Evolutionary conservation across 2,113 vertebrate genomes (phyloP).

Genomic region (Gymnorhina tibicen): DNA sequence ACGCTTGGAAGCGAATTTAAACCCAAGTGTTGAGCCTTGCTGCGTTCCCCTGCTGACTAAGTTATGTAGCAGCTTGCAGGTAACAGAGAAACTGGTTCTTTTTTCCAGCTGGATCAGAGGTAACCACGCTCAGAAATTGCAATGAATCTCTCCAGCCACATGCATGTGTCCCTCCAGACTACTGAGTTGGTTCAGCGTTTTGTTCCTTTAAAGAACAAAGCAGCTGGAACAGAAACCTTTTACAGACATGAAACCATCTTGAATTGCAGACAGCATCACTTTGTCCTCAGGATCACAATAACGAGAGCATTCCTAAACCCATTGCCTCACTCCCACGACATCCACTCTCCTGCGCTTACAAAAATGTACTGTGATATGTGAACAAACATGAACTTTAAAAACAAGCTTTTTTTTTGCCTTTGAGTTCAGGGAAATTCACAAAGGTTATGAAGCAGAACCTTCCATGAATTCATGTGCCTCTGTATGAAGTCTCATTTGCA

Average conservation of each 20-base stretch:
- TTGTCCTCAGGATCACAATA: not conserved
- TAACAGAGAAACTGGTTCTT: not conserved
- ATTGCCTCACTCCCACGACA: not conserved
- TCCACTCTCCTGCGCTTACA: not conserved
- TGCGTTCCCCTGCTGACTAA: not conserved
- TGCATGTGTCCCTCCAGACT: accelerated
- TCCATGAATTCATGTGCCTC: not conserved
- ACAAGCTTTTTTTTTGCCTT: not conserved
- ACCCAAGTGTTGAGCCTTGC: not conserved
- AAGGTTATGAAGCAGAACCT: not conserved
- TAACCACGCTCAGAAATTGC: not conserved
- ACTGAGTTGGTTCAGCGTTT: not conserved
- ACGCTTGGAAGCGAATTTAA: not conserved
- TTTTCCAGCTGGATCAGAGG: not conserved
- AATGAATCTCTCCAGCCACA: not conserved
- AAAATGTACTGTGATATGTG: accelerated
- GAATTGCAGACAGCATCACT: not conserved
- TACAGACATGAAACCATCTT: not conserved
- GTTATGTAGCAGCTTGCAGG: not conserved
- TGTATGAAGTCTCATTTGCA: not conserved
- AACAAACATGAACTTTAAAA: not conserved
- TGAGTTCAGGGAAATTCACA: not conserved
- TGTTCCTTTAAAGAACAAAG: not conserved
- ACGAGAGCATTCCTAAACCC: not conserved
- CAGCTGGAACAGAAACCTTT: not conserved